A percentile compares a stretch with the other conserved stretches of the same genome.
Evolutionary conservation across 1,140 invertebrate genomes (phyloP).

Genomic region (Harlomillsia oculata): DNA sequence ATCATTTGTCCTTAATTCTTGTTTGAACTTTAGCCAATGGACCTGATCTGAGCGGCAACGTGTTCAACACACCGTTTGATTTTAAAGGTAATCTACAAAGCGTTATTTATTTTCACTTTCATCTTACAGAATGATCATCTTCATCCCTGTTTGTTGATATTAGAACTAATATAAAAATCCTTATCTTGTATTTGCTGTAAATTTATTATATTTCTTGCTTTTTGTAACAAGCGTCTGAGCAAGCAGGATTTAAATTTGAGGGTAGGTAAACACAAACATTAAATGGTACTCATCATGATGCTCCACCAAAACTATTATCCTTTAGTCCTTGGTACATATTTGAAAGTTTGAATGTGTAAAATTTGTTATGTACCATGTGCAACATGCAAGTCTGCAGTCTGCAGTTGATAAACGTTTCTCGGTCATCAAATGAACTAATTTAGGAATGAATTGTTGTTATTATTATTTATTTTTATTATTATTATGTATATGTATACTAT

Average conservation of each 20-base stretch:
- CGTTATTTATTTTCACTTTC: background rate
- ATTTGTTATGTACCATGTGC: background rate
- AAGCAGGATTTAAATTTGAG: no score
- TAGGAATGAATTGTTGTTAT: background rate
- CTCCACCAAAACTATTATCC: no score
- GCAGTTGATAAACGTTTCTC: background rate
- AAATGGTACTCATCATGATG: no score
- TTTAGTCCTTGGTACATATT: no score
- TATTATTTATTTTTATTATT: background rate
- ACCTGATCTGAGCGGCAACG: conserved; percentile 4
- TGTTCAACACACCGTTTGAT: conserved; percentile 16
- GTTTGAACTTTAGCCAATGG: background rate
- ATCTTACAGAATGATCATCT: background rate
- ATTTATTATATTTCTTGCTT: background rate
- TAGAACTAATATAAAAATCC: no score
- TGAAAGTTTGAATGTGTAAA: no score
- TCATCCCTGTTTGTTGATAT: no score
- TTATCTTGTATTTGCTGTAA: no score
- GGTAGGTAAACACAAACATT: no score
- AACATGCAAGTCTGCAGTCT: background rate
- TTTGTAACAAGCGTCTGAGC: background rate
- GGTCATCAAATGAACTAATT: background rate
- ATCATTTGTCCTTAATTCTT: no score
- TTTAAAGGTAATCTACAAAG: conserved; percentile 13
- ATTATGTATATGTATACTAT: background rate